Base-by-base conservation (phyloP, 2,113 vertebrate genomes). In the Otus sunia region DNA sequence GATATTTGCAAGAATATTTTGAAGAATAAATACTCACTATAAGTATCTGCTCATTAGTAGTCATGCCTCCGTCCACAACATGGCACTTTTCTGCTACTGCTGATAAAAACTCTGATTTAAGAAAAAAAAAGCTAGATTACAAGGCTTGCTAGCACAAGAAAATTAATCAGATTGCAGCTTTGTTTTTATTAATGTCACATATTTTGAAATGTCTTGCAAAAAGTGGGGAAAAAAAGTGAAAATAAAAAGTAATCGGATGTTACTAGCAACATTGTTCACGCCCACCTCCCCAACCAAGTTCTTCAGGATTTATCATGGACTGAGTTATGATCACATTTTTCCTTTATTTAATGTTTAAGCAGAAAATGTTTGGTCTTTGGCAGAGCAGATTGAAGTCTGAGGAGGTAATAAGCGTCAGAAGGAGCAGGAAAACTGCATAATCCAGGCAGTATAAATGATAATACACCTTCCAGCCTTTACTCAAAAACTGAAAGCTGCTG, bases 201-300 rank as follows among this genome's bases (percentile, higher is more conserved):
- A 29, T 77, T 71, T 69, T 69, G 75, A 94, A 86, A 52, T 6
- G 3, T 27, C 21, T 86, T 69, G 9, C 39, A 83, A 58, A 68
- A 94, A 50, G 23, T 4, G 21, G 6, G 8, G 2, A 2, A 9
- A 34, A 34, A 5, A 36, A 34, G 10, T 56, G 62, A 62, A 85
- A 67, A 30, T 19, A 23, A 47, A 49, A 56, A 19, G 22, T 5
- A 30, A 39, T 6, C 19, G 1, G 30, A 81, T 50, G 21, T 71
- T 30, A 10, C 34, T 26, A 63, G 29, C 11, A 64, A 25, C 19
- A 17, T 13, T 74, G 26, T 75, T 88, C 32, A 63, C 7, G 4
- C 19, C 18, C 12, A 18, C 5, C 1, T 11, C 9, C 9, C 19
- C 17, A 30, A 1, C 16, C 6, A 52, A 12, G 10, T 26, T 58